Evolutionary conservation across 2,113 vertebrate genomes (phyloP).

Genomic region (Lagopus leucura): DNA sequence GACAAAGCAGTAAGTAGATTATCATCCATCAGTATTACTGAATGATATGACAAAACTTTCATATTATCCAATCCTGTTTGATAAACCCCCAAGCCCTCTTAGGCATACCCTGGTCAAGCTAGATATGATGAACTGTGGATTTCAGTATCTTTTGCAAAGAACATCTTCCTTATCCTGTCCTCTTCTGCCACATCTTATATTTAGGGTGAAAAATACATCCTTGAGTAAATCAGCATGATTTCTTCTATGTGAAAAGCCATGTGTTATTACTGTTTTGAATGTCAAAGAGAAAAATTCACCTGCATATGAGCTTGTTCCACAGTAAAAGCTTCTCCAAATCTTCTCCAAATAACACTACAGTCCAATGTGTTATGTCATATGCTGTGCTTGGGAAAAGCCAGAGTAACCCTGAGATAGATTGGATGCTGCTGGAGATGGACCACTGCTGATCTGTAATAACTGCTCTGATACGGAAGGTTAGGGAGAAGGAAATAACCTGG

Average conservation of each 20-base stretch:
- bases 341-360: not conserved
- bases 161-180: not conserved
- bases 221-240: not conserved
- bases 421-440: not conserved
- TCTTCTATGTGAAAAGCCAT: not conserved
- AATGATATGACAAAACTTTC: not conserved
- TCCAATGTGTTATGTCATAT: not conserved
- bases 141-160: not conserved
- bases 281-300: not conserved
- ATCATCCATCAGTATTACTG: not conserved
- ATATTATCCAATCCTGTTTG: not conserved
- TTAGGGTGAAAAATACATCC: not conserved
- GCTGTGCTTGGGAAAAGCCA: not conserved
- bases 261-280: not conserved
- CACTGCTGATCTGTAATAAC: not conserved
- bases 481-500: not conserved
- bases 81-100: not conserved
- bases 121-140: not conserved
- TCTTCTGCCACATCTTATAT: not conserved
- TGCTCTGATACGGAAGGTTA: not conserved
- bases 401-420: accelerated
- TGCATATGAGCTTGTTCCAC: not conserved
- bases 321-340: not conserved
- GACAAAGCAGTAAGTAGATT: not conserved
- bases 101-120: not conserved